Percentiles rank a stretch among this genome's conserved stretches.
Conservation (phyloP, 2,113 vertebrate species). For the Bos indicus region DNA sequence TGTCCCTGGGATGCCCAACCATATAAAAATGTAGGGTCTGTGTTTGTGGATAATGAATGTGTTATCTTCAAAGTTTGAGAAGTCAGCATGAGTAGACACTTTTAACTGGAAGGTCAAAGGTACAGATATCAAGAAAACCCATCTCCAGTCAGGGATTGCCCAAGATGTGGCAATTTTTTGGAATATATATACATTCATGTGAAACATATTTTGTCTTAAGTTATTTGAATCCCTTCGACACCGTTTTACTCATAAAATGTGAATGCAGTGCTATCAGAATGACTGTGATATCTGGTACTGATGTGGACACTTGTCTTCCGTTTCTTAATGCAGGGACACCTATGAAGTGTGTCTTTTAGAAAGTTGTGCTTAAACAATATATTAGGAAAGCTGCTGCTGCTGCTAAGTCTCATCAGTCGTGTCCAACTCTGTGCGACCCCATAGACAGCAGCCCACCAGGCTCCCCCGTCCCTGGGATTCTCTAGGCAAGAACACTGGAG, state of each 20-base stretch:
- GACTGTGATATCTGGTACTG: neutral
- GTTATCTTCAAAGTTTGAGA: neutral
- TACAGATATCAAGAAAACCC: conserved; percentile 32
- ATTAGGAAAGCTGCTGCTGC: neutral
- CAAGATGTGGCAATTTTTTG: neutral
- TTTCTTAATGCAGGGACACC: neutral
- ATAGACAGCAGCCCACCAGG: neutral
- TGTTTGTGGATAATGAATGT: neutral
- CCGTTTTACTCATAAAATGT: neutral
- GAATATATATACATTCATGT: neutral
- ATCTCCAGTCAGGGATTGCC: neutral
- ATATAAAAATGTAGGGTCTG: neutral
- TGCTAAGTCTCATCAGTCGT: neutral
- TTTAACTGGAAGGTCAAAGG: conserved; percentile 29
- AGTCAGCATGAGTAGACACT: conserved; percentile 2
- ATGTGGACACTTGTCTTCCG: neutral
- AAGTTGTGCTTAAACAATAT: neutral
- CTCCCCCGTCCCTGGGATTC: neutral
- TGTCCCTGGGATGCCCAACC: neutral
- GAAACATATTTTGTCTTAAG: neutral
- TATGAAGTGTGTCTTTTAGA: neutral
- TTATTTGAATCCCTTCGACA: conserved; percentile 14
- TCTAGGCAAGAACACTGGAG: neutral
- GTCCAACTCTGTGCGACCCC: neutral
- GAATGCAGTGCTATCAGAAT: neutral